Conservation (phyloP, 2,888 invertebrate species). For the Dryobota labecula region DNA sequence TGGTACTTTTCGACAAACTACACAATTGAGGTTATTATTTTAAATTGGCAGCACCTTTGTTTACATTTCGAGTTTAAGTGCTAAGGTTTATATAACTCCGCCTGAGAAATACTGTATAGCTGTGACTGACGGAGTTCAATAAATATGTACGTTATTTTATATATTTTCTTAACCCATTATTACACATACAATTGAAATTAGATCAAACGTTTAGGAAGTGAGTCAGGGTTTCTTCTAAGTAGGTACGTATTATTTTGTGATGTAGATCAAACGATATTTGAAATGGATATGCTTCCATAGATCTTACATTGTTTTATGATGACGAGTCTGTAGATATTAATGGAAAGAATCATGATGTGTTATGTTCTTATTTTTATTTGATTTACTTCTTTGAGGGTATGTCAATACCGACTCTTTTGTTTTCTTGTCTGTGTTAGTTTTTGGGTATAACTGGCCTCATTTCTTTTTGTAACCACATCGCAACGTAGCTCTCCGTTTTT, state of each 20-base stretch:
- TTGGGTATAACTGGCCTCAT: background rate
- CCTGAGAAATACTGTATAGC: background rate
- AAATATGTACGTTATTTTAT: constrained; percentile 11
- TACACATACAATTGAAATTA: constrained; percentile 23
- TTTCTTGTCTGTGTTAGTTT: background rate
- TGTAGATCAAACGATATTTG: constrained; percentile 47
- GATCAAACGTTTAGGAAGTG: constrained; percentile 42
- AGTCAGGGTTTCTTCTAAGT: constrained; percentile 29
- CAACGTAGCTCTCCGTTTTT: background rate
- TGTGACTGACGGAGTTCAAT: background rate
- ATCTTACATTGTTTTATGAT: constrained; percentile 34
- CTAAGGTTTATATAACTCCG: background rate
- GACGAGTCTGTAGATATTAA: background rate
- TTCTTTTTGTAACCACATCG: background rate
- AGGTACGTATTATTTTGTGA: constrained; percentile 25
- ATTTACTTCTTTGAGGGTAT: background rate
- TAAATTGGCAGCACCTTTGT: no score
- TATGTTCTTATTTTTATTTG: constrained; percentile 9
- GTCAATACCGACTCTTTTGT: background rate
- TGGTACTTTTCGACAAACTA: no score
- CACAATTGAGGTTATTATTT: no score
- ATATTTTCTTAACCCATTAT: constrained; percentile 30
- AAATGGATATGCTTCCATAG: constrained; percentile 18
- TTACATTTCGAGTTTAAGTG: no score
- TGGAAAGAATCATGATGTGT: background rate